Base-by-base conservation (phyloP, 2,797 vertebrate genomes). In the Alauda arvensis region DNA sequence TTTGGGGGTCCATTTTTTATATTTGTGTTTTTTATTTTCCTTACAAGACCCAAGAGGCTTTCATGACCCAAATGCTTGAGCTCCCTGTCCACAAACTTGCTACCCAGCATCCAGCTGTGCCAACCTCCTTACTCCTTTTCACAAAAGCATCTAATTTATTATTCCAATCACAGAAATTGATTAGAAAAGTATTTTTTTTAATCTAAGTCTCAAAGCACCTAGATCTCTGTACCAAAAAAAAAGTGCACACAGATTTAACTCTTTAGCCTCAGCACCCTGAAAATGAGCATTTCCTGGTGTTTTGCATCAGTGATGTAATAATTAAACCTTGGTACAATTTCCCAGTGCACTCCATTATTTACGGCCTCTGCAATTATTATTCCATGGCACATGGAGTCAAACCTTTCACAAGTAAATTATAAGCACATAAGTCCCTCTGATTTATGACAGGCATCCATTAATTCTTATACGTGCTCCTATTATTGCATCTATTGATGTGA, bases 391-490 rank as follows among this genome's bases (percentile, higher is more conserved):
- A 79, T 1, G 15, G 29, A 77, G n/a, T 65, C 72, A 77, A 77
- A 63, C n/a, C 42, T 80, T 89, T 74, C 90, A 83, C 1, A 3
- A 85, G 83, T 80, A 88, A 91, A 81, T 93, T 80, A 74, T 60
- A 70, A 5, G 10, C 46, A 65, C 51, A 23, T 78, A 85, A 89
- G 15, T 85, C 68, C 42, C 33, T n/a, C 46, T 65, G 71, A 94
- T 85, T 91, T 79, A 91, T 71, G 77, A 28, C 2, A 5, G 46
- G 63, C 43, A 82, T 68, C 75, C 65, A 65, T 82, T 83, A 84
- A 70, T 82, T 89, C 61, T 77, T 79, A 23, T 8, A 55, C 12
- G 6, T 20, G 63, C 53, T 77, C 14, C 0, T 63, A 82, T 67
- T 84, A 68, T 42, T 91, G 53, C 81, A 74, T 53, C 42, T 55